Conservation (phyloP, 2,888 invertebrate species). For the Lycocerus yunnanus region DNA sequence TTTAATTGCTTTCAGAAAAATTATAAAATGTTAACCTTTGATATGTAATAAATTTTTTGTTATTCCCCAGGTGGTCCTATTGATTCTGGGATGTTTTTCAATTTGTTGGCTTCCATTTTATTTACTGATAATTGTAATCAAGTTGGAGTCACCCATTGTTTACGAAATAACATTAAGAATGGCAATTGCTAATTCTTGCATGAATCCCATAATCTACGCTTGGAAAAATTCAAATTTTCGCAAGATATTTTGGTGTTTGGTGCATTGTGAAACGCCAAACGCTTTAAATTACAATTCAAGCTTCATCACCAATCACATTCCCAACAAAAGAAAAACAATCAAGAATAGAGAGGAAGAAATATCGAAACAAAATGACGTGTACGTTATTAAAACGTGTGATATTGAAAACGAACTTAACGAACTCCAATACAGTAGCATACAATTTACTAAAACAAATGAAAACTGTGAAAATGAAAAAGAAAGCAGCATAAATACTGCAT, state of each 20-base stretch:
- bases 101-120: constrained; percentile 83
- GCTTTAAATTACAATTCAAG: constrained; percentile 47
- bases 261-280: constrained; percentile 69
- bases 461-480: constrained; percentile 27
- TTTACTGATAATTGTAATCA: constrained; percentile 58
- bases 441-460: background rate
- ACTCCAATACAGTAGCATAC: constrained; percentile 14
- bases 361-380: constrained; percentile 30
- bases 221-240: constrained; percentile 84
- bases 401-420: constrained; percentile 31
- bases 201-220: constrained; percentile 83
- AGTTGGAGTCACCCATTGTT: constrained; percentile 39
- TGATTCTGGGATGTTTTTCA: constrained; percentile 79
- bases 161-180: constrained; percentile 59
- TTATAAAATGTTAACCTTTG: background rate
- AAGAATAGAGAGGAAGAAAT: constrained; percentile 54
- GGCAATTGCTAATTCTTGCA: constrained; percentile 79
- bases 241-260: constrained; percentile 69
- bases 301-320: constrained; percentile 59
- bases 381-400: constrained; percentile 13
- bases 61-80: constrained; percentile 68
- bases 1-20: background rate
- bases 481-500: constrained; percentile 5
- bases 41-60: background rate
- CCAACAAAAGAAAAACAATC: constrained; percentile 60